Conservation (phyloP, 1,140 invertebrate species). For the Dysdera silvatica region DNA sequence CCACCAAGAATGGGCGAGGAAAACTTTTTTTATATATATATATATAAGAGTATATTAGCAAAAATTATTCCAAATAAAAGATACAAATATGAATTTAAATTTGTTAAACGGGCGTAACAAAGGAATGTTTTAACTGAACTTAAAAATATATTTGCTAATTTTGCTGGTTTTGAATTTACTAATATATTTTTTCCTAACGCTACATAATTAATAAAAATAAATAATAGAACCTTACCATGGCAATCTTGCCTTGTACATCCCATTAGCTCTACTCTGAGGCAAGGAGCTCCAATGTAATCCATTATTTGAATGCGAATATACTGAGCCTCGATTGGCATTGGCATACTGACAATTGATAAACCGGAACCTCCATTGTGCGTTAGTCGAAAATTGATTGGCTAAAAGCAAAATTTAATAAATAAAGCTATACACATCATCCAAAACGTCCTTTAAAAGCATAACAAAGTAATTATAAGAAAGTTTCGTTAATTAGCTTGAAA, state of each 20-base stretch:
- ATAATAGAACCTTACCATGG: constrained; percentile 17
- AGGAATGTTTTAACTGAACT: neutral
- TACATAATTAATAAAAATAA: too few relatives aligned
- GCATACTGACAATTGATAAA: constrained; percentile 78
- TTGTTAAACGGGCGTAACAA: too few relatives aligned
- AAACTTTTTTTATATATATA: too few relatives aligned
- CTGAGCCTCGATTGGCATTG: constrained; percentile 81
- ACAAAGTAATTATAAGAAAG: too few relatives aligned
- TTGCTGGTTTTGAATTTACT: too few relatives aligned
- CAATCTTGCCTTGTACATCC: constrained; percentile 86
- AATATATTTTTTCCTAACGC: too few relatives aligned
- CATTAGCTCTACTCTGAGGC: constrained; percentile 84
- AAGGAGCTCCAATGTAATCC: constrained; percentile 79
- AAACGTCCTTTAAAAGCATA: too few relatives aligned
- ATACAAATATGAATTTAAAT: too few relatives aligned
- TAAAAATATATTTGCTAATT: neutral
- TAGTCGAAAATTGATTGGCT: constrained; percentile 72
- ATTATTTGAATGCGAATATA: constrained; percentile 78
- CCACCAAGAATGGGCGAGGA: too few relatives aligned
- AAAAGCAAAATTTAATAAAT: constrained; percentile 36
- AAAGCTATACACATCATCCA: neutral
- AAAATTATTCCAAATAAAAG: too few relatives aligned
- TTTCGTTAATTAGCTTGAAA: too few relatives aligned
- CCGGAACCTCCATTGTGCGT: constrained; percentile 67
- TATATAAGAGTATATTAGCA: too few relatives aligned